Conservation (phyloP, 2,888 invertebrate genomes). For the Leucophora obtusa region DNA sequence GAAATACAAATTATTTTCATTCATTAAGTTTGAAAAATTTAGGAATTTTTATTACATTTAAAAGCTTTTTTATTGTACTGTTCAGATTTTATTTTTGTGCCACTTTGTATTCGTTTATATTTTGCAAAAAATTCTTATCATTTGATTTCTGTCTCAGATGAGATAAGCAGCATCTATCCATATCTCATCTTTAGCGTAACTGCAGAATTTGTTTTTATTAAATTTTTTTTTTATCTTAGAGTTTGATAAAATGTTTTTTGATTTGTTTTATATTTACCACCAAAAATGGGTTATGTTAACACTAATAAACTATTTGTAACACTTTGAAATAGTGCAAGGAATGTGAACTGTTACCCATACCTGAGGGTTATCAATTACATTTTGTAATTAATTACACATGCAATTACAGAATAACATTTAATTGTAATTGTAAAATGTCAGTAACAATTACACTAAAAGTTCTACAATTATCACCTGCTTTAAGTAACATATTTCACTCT, state of each 20-base stretch:
- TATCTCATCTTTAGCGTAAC: conserved; percentile 29
- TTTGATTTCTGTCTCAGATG: conserved; percentile 41
- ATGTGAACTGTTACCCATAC: too few relatives aligned
- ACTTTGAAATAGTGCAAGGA: neutral
- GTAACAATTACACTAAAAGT: too few relatives aligned
- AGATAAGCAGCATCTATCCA: conserved; percentile 59
- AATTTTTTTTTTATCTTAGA: conserved; percentile 38
- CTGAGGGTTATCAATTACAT: too few relatives aligned
- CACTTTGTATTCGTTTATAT: conserved; percentile 30
- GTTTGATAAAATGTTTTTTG: conserved; percentile 41
- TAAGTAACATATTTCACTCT: too few relatives aligned
- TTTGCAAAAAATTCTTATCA: conserved; percentile 48
- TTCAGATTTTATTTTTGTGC: conserved; percentile 33
- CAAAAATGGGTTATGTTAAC: neutral
- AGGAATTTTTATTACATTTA: conserved; percentile 18
- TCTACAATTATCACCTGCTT: too few relatives aligned
- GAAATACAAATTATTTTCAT: conserved; percentile 35
- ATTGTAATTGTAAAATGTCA: too few relatives aligned
- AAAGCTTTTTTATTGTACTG: conserved; percentile 12
- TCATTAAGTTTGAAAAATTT: conserved; percentile 33
- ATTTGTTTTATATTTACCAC: neutral
- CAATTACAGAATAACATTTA: too few relatives aligned
- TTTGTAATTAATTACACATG: too few relatives aligned
- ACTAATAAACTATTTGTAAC: neutral
- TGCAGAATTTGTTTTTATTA: conserved; percentile 35